Evolutionary conservation across 2,797 vertebrate genomes (phyloP), one percentile per base, ranked within the genome.

Genomic region (Phaenicophaeus curvirostris): DNA sequence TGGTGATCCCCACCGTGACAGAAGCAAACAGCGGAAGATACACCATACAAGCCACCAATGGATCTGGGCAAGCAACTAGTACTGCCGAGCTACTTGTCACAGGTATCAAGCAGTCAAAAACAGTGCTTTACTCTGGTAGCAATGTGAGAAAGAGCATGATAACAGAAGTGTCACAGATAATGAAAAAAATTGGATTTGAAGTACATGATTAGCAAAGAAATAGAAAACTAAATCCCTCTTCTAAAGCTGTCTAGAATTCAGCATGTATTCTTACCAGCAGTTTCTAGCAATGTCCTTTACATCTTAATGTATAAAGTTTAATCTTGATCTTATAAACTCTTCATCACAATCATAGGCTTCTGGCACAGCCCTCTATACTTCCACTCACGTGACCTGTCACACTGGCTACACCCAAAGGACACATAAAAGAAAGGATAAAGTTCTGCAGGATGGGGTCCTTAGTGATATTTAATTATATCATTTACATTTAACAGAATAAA

Each of bases 51-150:
- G 99, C 99, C 97, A 99, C 99, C 98, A 99, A 99, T 93, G 99
- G 98, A 75, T 98, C 99, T 97, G 99, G 99, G 98, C 99, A 99
- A 98, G 99, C 99, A 27, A 99, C 99, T 80, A 99, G 99, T 97
- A 99, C 99, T 46, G 99, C 99, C 84, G 99, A 99, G 95, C 98
- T 99, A 74, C 99, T 99, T 5, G 98, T 99, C 88, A 99, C 99
- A 98, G 99, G 99, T 99, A 97, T 90, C 33, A 5, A 63, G 46
- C 33, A n/a, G 12, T 28, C 44, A 30, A 63, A 63, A 77, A 39
- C 74, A 23, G 13, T 31, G 66, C 5, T 15, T 62, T 28, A 77
- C 27, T 62, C 69, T 87, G 37, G 33, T 39, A 24, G 7, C 18
- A 21, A 8, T 11, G 17, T 6, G 23, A 28, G 30, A 77, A 44